Evolutionary conservation across 1,140 invertebrate genomes (phyloP).

Genomic region (Dendroctonus ponderosae): DNA sequence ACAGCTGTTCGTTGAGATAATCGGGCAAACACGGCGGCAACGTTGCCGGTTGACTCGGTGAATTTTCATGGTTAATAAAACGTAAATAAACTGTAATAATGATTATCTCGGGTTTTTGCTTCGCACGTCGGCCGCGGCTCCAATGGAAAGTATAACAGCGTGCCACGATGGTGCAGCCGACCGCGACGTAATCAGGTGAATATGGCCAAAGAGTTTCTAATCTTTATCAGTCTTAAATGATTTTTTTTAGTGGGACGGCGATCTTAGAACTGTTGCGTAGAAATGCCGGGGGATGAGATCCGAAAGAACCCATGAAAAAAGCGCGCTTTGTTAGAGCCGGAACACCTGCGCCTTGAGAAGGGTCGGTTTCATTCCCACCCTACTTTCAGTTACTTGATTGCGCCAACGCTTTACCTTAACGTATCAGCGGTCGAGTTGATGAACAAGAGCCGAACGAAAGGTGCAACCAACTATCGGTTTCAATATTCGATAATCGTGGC

Average conservation of each 20-base stretch:
- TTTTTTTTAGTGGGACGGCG: no score
- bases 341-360: no score
- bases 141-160: conserved; percentile 24
- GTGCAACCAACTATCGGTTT: conserved; percentile 12
- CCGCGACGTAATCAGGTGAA: conserved; percentile 18
- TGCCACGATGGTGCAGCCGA: background rate
- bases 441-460: conserved; percentile 4
- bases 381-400: no score
- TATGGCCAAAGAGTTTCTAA: conserved; percentile 9
- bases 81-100: conserved; percentile 34
- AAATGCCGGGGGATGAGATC: no score
- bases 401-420: no score
- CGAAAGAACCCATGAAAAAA: no score
- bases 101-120: conserved; percentile 21
- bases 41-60: conserved; percentile 21
- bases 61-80: conserved; percentile 33
- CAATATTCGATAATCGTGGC: conserved; percentile 14
- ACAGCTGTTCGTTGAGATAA: conserved; percentile 37
- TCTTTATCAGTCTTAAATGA: background rate
- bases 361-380: no score
- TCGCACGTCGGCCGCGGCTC: conserved; percentile 6
- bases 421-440: no score
- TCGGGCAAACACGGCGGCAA: conserved; percentile 26
- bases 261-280: no score
- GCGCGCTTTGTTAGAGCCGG: no score